phyloP scores from a whole-genome alignment of 1,140 invertebrate genomes.

The Sarcophaga bullata region DNA sequence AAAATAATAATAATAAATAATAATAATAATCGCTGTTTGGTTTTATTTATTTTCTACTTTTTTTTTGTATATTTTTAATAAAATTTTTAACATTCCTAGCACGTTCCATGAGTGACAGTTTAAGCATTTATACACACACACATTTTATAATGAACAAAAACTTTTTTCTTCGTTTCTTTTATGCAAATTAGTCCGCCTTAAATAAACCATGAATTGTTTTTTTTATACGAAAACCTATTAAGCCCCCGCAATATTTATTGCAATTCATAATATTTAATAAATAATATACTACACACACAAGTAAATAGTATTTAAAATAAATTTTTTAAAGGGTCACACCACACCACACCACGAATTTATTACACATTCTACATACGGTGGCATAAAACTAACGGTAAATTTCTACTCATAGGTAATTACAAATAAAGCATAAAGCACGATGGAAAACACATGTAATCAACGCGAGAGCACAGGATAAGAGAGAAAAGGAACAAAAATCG shows the following conservation, averaged over 20 bases:
- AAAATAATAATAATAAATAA: no score
- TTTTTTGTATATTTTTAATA: not conserved
- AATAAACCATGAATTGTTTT: not conserved
- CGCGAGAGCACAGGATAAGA: no score
- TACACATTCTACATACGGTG: no score
- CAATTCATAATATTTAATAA: not conserved
- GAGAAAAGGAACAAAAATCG: no score
- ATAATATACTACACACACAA: not conserved
- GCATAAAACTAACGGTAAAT: no score
- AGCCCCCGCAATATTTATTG: not conserved
- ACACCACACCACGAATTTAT: no score
- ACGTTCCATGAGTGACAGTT: not conserved
- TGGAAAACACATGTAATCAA: no score
- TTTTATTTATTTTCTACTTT: not conserved
- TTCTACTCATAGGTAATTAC: no score
- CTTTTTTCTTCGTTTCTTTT: not conserved
- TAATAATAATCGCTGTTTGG: not conserved
- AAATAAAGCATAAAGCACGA: no score
- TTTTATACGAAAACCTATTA: not conserved
- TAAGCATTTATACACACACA: not conserved
- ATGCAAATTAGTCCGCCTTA: conserved; percentile 9
- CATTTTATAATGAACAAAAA: no score
- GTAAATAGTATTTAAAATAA: not conserved
- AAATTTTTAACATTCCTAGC: conserved; percentile 10
- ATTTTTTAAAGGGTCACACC: no score